Evolutionary conservation across 2,888 invertebrate genomes (phyloP).

Genomic region (Rhagium mordax): DNA sequence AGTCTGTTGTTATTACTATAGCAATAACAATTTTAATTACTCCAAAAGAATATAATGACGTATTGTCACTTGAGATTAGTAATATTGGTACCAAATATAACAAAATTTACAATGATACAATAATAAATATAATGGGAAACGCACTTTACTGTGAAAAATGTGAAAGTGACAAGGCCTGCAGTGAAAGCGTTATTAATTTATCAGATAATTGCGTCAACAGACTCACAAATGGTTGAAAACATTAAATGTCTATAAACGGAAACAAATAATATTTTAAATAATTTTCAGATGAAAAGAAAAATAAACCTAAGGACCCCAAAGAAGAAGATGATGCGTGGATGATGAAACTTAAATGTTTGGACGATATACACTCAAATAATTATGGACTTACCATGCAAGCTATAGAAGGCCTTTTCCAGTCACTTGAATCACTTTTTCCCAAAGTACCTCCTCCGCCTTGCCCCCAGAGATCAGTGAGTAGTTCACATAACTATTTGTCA

Average conservation of each 20-base stretch:
- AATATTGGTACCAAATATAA: background rate
- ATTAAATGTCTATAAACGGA: background rate
- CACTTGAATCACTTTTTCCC: conserved; percentile 49
- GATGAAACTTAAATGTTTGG: conserved; percentile 65
- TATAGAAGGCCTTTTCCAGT: conserved; percentile 54
- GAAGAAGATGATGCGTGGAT: conserved; percentile 50
- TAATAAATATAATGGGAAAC: conserved; percentile 45
- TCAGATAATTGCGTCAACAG: conserved; percentile 59
- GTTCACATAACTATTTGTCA: background rate
- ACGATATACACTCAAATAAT: conserved; percentile 71
- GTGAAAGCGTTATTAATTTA: conserved; percentile 59
- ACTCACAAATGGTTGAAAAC: conserved; percentile 53
- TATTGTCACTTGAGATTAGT: background rate
- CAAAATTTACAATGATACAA: conserved; percentile 20
- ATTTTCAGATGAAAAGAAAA: conserved; percentile 19
- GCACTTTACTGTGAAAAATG: conserved; percentile 36
- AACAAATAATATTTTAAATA: background rate
- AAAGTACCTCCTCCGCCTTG: conserved; percentile 48
- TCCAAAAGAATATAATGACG: background rate
- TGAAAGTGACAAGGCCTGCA: conserved; percentile 11
- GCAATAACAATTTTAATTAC: background rate
- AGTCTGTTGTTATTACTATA: background rate
- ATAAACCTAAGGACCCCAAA: conserved; percentile 22
- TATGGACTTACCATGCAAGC: conserved; percentile 66
- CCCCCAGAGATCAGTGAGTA: conserved; percentile 49